Evolutionary conservation across 1,140 invertebrate species (phyloP).

Genomic region (Magallana gigas): DNA sequence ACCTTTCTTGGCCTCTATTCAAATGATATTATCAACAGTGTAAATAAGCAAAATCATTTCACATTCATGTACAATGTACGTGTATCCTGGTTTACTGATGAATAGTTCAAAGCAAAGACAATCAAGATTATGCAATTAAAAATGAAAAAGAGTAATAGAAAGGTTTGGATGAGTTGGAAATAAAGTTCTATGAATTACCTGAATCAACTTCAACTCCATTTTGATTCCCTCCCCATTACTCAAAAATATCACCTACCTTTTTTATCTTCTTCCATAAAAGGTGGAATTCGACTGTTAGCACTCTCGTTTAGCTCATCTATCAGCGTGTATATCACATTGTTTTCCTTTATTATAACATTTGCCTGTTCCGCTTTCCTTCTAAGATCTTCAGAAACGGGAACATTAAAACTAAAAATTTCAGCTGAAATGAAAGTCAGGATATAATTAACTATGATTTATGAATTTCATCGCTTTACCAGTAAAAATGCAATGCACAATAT

Average conservation of each 20-base stretch:
- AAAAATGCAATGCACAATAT: background rate
- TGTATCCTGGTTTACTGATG: too few species aligned
- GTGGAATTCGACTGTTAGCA: constrained; percentile 87
- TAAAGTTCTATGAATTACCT: too few species aligned
- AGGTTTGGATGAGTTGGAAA: too few species aligned
- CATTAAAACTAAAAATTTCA: constrained; percentile 93
- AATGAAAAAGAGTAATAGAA: too few species aligned
- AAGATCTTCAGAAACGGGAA: constrained; percentile 81
- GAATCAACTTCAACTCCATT: too few species aligned
- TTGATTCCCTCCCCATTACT: too few species aligned
- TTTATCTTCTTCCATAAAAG: constrained; percentile 86
- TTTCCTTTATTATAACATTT: constrained; percentile 84
- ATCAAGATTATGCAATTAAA: too few species aligned
- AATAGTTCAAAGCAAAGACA: too few species aligned
- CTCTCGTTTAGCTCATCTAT: constrained; percentile 92
- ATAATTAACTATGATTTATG: background rate
- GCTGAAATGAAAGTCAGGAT: constrained; percentile 81
- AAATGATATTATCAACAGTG: background rate
- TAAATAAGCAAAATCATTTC: background rate
- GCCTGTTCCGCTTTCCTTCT: constrained; percentile 80
- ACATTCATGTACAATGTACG: background rate
- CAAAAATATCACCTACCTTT: constrained; percentile 81
- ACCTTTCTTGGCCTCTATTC: background rate
- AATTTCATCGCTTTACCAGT: background rate
- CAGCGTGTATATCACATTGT: constrained; percentile 95